A percentile compares a stretch with the other conserved stretches of the same genome.
Evolutionary conservation across 2,797 vertebrate species (phyloP).

Genomic region (Rhyacichthys aspro): DNA sequence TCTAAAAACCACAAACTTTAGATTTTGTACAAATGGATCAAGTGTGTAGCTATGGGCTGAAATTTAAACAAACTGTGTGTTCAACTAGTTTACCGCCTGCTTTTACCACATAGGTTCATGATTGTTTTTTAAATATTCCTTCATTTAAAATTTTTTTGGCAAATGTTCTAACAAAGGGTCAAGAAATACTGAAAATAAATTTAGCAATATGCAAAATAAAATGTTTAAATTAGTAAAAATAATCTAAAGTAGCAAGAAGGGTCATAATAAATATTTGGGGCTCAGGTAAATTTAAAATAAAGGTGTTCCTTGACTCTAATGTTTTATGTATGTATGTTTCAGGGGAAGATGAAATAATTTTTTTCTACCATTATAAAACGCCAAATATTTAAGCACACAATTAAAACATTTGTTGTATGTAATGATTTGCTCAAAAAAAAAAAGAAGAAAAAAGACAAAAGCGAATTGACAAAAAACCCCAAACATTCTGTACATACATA

Average conservation of each 20-base stretch:
- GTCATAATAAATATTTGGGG: conserved; percentile 9
- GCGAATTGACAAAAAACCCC: conserved; percentile 40
- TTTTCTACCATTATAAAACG: conserved; percentile 22
- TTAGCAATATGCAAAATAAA: conserved; percentile 10
- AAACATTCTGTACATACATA: conserved; percentile 62
- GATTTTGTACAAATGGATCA: conserved; percentile 39
- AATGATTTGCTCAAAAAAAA: conserved; percentile 49
- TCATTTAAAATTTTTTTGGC: conserved; percentile 49
- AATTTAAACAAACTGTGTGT: neutral
- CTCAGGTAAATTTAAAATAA: neutral
- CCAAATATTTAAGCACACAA: conserved; percentile 34
- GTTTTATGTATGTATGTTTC: too few relatives aligned
- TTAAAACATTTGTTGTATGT: conserved; percentile 35
- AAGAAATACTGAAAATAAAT: conserved; percentile 25
- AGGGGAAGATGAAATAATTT: too few relatives aligned
- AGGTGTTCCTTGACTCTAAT: too few relatives aligned
- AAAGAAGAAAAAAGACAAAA: conserved; percentile 44
- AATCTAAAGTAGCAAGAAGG: neutral
- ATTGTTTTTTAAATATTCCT: conserved; percentile 27
- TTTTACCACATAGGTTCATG: neutral
- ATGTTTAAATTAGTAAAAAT: neutral
- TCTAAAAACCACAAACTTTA: conserved; percentile 41
- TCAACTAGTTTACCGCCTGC: neutral
- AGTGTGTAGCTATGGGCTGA: neutral
- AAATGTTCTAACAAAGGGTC: conserved; percentile 9